These are phyloP conservation scores for Chymomyza amoena DNA, from an alignment of 2,888 invertebrate species.

Conservation along the genomic window DNA sequence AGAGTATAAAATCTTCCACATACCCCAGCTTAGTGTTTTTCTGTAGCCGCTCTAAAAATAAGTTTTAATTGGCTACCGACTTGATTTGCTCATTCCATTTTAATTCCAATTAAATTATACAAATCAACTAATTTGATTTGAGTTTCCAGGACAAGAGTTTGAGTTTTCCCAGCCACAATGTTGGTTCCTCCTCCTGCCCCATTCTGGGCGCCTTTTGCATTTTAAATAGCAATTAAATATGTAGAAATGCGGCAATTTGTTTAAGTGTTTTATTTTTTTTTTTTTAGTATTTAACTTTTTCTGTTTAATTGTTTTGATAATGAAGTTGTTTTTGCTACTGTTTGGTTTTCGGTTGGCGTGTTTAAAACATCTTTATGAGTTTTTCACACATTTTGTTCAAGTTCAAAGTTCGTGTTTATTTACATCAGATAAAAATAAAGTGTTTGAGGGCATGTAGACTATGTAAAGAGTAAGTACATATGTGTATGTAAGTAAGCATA, in stretches of 20 bases:
- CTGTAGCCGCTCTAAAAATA: slow-evolving; percentile 8
- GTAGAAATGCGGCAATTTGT: not conserved
- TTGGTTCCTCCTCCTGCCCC: not conserved
- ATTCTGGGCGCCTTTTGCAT: not conserved
- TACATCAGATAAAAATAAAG: not conserved
- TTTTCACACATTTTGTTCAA: slow-evolving; percentile 11
- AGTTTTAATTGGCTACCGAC: slow-evolving; percentile 24
- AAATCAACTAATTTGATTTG: slow-evolving; percentile 32
- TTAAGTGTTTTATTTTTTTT: not conserved
- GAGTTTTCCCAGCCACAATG: slow-evolving; percentile 8
- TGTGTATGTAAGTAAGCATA: no score
- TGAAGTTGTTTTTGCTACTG: slow-evolving; percentile 1
- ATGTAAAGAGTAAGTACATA: not conserved
- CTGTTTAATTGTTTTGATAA: not conserved
- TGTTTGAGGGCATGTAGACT: not conserved
- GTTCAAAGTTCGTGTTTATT: slow-evolving; percentile 33
- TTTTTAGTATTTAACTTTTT: not conserved
- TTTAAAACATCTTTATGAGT: slow-evolving; percentile 21
- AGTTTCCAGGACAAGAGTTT: slow-evolving; percentile 18
- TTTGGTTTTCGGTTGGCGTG: slow-evolving; percentile 15
- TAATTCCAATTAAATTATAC: slow-evolving; percentile 37
- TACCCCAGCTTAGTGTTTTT: slow-evolving; percentile 8
- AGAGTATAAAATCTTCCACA: not conserved
- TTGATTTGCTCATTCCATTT: not conserved
- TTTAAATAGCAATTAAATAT: not conserved